Percentiles rank a stretch among this genome's conserved stretches.
Evolutionary conservation across 1,140 invertebrate species (phyloP).

Genomic region (Telenomus remus): DNA sequence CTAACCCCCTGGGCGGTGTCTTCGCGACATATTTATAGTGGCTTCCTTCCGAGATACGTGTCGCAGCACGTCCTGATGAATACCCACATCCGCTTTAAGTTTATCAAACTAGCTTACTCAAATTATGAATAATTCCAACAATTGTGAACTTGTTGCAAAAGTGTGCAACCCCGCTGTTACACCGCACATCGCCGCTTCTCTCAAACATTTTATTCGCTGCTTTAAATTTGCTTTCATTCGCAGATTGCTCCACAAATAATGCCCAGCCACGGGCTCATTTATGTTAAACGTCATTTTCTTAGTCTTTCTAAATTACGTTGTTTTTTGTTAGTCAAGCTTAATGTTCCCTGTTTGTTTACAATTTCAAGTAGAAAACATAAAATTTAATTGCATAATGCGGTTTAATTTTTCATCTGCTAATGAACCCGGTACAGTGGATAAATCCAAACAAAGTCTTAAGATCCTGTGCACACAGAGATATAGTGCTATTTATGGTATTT

Average conservation of each 20-base stretch:
- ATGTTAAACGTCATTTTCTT: too few relatives aligned
- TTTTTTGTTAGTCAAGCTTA: too few relatives aligned
- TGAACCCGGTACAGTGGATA: neutral
- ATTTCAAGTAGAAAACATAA: too few relatives aligned
- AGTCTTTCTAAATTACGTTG: too few relatives aligned
- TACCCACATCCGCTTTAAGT: slow-evolving; percentile 64
- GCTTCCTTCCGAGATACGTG: slow-evolving; percentile 64
- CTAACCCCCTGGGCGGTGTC: slow-evolving; percentile 62
- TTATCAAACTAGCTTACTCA: slow-evolving; percentile 68
- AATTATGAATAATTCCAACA: slow-evolving; percentile 67
- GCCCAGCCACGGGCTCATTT: too few relatives aligned
- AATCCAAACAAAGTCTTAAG: slow-evolving; percentile 17
- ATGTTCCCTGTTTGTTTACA: too few relatives aligned
- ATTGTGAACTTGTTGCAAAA: slow-evolving; percentile 59
- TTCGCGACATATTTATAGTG: slow-evolving; percentile 71
- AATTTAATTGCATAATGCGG: too few relatives aligned
- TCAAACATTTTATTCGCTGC: slow-evolving; percentile 12
- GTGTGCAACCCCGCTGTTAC: slow-evolving; percentile 20
- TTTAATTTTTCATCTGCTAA: too few relatives aligned
- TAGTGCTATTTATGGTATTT: slow-evolving; percentile 60
- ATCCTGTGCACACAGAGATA: slow-evolving; percentile 12
- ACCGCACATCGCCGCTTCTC: slow-evolving; percentile 12
- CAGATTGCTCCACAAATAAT: too few relatives aligned
- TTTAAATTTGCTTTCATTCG: neutral
- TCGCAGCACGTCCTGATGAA: slow-evolving; percentile 61